These are phyloP conservation scores for Lamprologus callipterus DNA, from an alignment of 2,113 vertebrate species.

Conservation along the genomic window DNA sequence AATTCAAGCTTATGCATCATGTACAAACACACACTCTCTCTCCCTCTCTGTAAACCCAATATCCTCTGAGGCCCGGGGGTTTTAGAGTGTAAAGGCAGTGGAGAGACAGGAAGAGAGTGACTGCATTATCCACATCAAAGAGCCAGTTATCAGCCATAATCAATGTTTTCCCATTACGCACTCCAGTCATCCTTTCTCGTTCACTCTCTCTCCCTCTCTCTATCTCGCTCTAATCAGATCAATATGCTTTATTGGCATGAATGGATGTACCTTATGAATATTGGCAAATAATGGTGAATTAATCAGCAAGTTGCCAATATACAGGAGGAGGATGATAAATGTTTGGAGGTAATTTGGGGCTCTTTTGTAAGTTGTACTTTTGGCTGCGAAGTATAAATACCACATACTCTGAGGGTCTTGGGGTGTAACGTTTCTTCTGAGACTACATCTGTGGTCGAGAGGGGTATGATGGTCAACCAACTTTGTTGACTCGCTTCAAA, in stretches of 20 bases:
- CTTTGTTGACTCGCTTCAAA: not conserved
- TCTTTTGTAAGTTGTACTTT: not conserved
- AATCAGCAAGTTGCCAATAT: not conserved
- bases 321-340: not conserved
- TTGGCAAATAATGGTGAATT: not conserved
- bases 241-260: slow-evolving; percentile 43
- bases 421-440: not conserved
- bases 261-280: slow-evolving; percentile 27
- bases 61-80: slow-evolving; percentile 66
- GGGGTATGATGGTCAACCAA: not conserved
- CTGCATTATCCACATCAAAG: slow-evolving; percentile 77
- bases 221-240: slow-evolving; percentile 22
- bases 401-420: not conserved
- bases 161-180: slow-evolving; percentile 71
- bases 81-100: slow-evolving; percentile 60
- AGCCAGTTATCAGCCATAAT: slow-evolving; percentile 73
- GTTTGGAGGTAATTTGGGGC: not conserved
- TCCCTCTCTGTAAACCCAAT: slow-evolving; percentile 49
- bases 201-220: not conserved
- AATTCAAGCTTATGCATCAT: not conserved
- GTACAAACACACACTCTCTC: not conserved
- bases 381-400: not conserved
- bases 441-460: not conserved
- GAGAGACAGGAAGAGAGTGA: slow-evolving; percentile 68
- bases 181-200: slow-evolving; percentile 4